Conservation (phyloP, 2,797 vertebrate genomes). For the Thamnophis elegans region DNA sequence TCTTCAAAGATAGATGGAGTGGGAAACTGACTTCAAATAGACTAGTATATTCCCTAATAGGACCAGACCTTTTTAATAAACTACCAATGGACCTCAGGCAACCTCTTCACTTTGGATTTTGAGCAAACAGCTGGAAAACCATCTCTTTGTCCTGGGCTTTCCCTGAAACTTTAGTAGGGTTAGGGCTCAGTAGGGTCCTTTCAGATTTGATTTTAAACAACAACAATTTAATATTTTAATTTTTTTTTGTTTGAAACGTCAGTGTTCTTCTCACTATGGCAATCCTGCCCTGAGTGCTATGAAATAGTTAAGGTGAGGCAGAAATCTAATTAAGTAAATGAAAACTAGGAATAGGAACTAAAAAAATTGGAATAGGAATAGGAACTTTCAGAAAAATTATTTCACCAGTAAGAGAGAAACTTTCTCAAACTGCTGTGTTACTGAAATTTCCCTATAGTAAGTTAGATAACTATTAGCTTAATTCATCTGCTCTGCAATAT, state of each 20-base stretch:
- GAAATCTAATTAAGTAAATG: not conserved
- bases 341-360: not conserved
- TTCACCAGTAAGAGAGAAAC: not conserved
- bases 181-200: not conserved
- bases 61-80: not conserved
- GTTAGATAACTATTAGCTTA: not conserved
- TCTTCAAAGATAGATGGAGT: not conserved
- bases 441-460: not conserved
- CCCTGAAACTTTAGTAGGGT: not conserved
- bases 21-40: not conserved
- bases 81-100: not conserved
- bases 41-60: not conserved
- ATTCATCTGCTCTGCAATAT: not conserved
- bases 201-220: not conserved
- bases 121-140: not conserved
- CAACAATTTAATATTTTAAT: not conserved
- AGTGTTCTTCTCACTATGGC: not conserved
- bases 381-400: not conserved
- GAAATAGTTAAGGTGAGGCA: not conserved
- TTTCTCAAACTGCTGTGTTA: not conserved
- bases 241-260: not conserved
- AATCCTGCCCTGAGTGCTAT: not conserved
- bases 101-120: not conserved
- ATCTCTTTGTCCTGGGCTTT: not conserved
- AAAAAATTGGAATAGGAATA: not conserved